A percentile compares a stretch with the other conserved stretches of the same genome.
phyloP scores from a whole-genome alignment of 2,113 vertebrate species.

The Chaetorhynchus papuensis region DNA sequence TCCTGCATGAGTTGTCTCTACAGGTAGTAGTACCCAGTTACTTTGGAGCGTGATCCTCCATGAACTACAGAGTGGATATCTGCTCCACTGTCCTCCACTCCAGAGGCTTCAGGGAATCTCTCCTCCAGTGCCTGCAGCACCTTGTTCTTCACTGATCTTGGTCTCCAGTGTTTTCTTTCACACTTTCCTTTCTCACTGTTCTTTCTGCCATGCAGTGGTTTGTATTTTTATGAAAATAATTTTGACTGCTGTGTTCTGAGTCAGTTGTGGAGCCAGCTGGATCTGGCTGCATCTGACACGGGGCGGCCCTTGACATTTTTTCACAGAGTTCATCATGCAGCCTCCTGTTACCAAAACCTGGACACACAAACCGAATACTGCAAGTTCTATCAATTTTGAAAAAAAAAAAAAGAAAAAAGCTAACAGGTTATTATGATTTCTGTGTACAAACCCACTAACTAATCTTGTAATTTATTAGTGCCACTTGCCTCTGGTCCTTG shows the following conservation, averaged over 20 bases:
- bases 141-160: neutral
- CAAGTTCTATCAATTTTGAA: neutral
- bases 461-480: neutral
- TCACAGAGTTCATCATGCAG: neutral
- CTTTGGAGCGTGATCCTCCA: neutral
- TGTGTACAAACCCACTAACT: neutral
- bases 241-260: neutral
- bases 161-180: neutral
- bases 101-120: neutral
- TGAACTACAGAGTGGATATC: neutral
- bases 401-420: neutral
- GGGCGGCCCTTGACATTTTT: neutral
- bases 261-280: neutral
- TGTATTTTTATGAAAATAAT: neutral
- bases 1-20: neutral
- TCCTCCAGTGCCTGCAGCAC: neutral
- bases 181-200: neutral
- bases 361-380: neutral
- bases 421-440: neutral
- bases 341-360: neutral
- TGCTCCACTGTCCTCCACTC: neutral
- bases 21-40: neutral
- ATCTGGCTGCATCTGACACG: fast-evolving
- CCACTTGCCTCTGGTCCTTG: neutral
- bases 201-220: neutral